Percentiles rank a stretch among this genome's conserved stretches.
phyloP scores from a whole-genome alignment of 2,113 vertebrate species.

The Menidia beryllina region DNA sequence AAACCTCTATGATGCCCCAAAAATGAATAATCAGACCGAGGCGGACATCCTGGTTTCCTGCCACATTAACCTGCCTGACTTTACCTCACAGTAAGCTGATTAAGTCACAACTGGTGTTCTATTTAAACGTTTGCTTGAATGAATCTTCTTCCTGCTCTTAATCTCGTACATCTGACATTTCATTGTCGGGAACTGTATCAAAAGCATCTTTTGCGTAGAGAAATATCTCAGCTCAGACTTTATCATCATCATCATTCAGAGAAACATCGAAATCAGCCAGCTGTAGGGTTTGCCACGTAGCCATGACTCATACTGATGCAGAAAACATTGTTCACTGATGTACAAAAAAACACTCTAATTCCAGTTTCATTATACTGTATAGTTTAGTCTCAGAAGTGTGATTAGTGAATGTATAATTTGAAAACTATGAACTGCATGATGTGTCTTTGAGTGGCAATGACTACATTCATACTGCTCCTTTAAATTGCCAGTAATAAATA shows the following conservation, averaged over 20 bases:
- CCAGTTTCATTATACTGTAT: background rate
- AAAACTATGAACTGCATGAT: constrained; percentile 29
- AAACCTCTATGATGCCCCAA: constrained; percentile 9
- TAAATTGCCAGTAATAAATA: constrained; percentile 57
- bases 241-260: background rate
- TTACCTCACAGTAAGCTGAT: constrained; percentile 64
- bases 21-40: constrained; percentile 30
- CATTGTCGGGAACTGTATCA: constrained; percentile 5
- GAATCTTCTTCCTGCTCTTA: constrained; percentile 35
- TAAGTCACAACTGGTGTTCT: constrained; percentile 58
- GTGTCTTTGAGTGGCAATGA: constrained; percentile 64
- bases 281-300: background rate
- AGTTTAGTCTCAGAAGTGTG: constrained; percentile 29
- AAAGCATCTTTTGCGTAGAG: background rate
- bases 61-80: constrained; percentile 65
- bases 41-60: constrained; percentile 54
- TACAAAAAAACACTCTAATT: background rate
- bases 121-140: constrained; percentile 55
- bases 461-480: constrained; percentile 71
- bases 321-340: constrained; percentile 10
- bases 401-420: constrained; percentile 43
- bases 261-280: constrained; percentile 16
- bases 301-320: constrained; percentile 32
- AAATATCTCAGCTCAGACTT: background rate
- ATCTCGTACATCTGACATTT: constrained; percentile 18